Conservation (phyloP, 1,140 invertebrate species). For the Kradibia gibbosae region DNA sequence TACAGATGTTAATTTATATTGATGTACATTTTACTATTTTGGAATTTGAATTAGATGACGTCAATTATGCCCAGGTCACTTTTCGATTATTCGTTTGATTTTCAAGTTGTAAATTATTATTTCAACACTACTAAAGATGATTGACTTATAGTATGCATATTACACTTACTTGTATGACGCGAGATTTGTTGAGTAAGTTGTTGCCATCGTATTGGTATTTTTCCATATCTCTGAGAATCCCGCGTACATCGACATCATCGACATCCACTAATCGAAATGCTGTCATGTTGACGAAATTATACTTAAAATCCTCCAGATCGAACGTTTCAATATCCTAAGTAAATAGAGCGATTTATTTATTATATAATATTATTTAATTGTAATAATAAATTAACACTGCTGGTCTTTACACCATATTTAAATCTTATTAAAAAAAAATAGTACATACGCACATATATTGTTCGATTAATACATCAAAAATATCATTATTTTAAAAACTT, state of each 20-base stretch:
- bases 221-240: constrained; percentile 78
- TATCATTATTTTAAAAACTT: too few relatives aligned
- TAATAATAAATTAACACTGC: neutral
- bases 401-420: too few relatives aligned
- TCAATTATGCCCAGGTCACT: neutral
- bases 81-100: neutral
- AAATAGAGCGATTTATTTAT: neutral
- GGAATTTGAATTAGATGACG: neutral
- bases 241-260: constrained; percentile 73
- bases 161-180: constrained; percentile 73
- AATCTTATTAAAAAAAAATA: too few relatives aligned
- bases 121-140: neutral
- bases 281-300: constrained; percentile 80
- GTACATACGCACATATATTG: too few relatives aligned
- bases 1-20: too few relatives aligned
- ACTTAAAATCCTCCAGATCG: constrained; percentile 78
- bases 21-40: neutral
- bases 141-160: neutral
- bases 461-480: too few relatives aligned
- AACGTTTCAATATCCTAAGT: constrained; percentile 77
- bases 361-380: neutral
- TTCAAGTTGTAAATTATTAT: neutral
- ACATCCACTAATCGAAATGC: constrained; percentile 77
- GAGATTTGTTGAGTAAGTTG: constrained; percentile 74
- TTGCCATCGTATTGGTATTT: constrained; percentile 74